A percentile compares a stretch with the other conserved stretches of the same genome.
phyloP scores from a whole-genome alignment of 2,888 invertebrate species.

The Catotricha subobsoleta region DNA sequence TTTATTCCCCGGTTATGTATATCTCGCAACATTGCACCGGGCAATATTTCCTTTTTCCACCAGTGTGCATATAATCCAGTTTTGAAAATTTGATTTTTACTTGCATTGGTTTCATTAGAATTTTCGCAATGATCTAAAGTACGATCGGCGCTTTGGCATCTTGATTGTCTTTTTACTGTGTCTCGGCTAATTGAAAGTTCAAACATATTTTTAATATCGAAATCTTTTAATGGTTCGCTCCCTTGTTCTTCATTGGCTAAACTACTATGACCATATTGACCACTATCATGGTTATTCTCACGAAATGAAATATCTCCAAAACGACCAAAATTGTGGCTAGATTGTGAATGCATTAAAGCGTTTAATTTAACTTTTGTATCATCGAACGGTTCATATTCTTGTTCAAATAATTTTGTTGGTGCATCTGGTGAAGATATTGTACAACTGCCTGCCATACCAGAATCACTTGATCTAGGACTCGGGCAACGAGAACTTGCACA shows the following conservation, averaged over 20 bases:
- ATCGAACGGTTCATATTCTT: background rate
- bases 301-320: constrained; percentile 19
- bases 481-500: constrained; percentile 43
- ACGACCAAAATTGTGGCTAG: constrained; percentile 17
- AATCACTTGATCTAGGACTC: constrained; percentile 55
- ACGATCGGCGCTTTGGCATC: constrained; percentile 12
- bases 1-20: background rate
- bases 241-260: constrained; percentile 7
- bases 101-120: constrained; percentile 1
- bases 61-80: constrained; percentile 80
- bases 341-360: constrained; percentile 10
- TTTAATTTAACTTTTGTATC: background rate
- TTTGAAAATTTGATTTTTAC: constrained; percentile 36
- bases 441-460: constrained; percentile 72
- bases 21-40: constrained; percentile 42
- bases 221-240: background rate
- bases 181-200: constrained; percentile 26
- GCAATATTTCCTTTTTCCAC: constrained; percentile 80
- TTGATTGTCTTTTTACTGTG: constrained; percentile 8
- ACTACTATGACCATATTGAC: constrained; percentile 9
- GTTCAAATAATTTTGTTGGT: constrained; percentile 12
- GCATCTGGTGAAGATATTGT: constrained; percentile 54
- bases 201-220: constrained; percentile 11
- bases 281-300: constrained; percentile 9
- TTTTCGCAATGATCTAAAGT: constrained; percentile 6